Evolutionary conservation across 2,888 invertebrate species (phyloP), one percentile per base, ranked within the genome.

Genomic region (Stenurella melanura): DNA sequence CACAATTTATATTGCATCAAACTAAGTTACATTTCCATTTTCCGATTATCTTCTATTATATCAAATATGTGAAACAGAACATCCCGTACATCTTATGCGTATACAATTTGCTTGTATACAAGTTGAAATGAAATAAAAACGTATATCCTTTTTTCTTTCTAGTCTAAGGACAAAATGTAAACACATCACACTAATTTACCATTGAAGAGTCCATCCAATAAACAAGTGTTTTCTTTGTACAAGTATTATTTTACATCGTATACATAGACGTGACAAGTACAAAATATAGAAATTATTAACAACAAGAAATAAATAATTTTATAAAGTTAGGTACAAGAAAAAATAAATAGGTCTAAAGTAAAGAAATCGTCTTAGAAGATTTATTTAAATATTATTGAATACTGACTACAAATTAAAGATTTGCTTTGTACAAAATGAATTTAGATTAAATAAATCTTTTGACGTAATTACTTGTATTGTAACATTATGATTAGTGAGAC

Each of bases 221-320:
- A 81, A 80, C 80, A 77, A 79, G 73, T 80, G 80, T 66, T 75
- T 81, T 83, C 86, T 87, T 87, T 88, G 87, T 88, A 87, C 87
- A 87, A 84, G 84, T 83, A 85, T 84, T 87, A 87, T 87, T 85
- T 87, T 87, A 87, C 87, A 87, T 87, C 85, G 85, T 86, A 86
- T 86, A 86, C 86, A 83, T 83, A 78, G 64, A 78, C 75, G 77
- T 60, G 74, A 77, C 78, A 76, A 68, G 50, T 77, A 75, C 63
- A 70, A 70, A 74, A 70, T 73, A 71, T 66, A 64, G 73, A 70
- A 69, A 72, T 70, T 74, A 67, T 50, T 63, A 73, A 56, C 42
- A 56, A 75, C 72, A 71, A 60, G 64, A 68, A 78, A 78, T 68
- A 75, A 68, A 68, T 58, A 63, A 68, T 57, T 67, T 42, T 73